Base-by-base conservation (phyloP, 2,113 vertebrate genomes). In the Melanerpes formicivorus region DNA sequence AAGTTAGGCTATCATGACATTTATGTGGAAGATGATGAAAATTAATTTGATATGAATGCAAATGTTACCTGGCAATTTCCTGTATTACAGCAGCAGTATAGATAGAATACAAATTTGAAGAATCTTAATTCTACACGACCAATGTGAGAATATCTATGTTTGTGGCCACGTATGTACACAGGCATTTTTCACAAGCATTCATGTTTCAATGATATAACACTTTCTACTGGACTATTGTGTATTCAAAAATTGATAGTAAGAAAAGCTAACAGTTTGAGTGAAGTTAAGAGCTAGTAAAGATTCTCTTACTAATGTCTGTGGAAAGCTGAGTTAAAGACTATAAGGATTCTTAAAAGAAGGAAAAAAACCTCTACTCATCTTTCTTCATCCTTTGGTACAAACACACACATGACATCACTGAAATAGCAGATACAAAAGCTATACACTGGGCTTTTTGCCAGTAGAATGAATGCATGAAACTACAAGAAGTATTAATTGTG, bases 401-500 rank as follows among this genome's bases (percentile, higher is more conserved):
- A 84, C 26, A 72, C 65, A 37, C 18, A 34, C 42, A 78, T 58
- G 65, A 89, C 72, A 89, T 85, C 76, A 80, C 14, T 75, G 30
- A 90, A 92, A 83, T 5, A 56, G 34, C 76, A 94, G 69, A 90
- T 78, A 62, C 21, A 92, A 59, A 82, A 90, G 30, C 18, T 29
- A 62, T 84, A 87, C 87, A 80, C 72, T 87, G 65, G 79, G 84
- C 58, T 78, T 82, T 88, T 75, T 91, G 56, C 71, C 84, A 89
- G 32, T 71, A 18, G 9, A 82, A 56, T 30, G 18, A 82, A 56
- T 30, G 18, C 44, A 40, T 48, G 70, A 85, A 91, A 54, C 58
- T 56, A 72, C 8, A 86, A 62, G 2, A 60, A 88, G 52, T 11
- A 71, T 71, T 67, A 93, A 91, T 67, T 71, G 83, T 19, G 9